Evolutionary conservation across 2,113 vertebrate species (phyloP).

Genomic region (Rhinoderma darwinii): DNA sequence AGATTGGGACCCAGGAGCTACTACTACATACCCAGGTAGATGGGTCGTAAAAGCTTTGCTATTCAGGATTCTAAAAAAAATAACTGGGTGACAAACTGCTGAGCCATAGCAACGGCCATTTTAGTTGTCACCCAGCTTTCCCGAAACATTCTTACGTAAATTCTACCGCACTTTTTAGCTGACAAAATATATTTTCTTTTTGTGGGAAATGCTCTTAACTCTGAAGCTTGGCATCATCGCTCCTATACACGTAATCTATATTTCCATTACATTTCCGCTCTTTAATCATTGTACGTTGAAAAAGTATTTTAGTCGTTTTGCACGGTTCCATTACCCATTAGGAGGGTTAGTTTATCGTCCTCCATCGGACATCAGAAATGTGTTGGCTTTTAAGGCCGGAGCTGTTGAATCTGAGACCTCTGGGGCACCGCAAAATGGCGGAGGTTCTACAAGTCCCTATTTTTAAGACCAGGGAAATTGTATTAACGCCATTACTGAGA

Average conservation of each 20-base stretch:
- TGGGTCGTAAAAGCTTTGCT: neutral
- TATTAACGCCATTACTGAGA: slow-evolving; percentile 18
- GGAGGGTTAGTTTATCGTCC: neutral
- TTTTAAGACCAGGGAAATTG: neutral
- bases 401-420: neutral
- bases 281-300: neutral
- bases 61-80: neutral
- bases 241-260: neutral
- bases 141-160: no score
- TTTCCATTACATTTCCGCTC: neutral
- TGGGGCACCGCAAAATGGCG: neutral
- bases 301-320: neutral
- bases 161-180: no score
- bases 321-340: neutral
- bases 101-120: neutral
- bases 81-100: no score
- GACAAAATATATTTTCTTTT: neutral
- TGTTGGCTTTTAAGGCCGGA: neutral
- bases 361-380: neutral
- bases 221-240: neutral
- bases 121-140: neutral
- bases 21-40: no score
- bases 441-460: neutral
- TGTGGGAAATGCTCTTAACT: neutral
- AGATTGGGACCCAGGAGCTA: no score